phyloP scores from a whole-genome alignment of 2,888 invertebrate genomes.

The Criorhina ranunculi region DNA sequence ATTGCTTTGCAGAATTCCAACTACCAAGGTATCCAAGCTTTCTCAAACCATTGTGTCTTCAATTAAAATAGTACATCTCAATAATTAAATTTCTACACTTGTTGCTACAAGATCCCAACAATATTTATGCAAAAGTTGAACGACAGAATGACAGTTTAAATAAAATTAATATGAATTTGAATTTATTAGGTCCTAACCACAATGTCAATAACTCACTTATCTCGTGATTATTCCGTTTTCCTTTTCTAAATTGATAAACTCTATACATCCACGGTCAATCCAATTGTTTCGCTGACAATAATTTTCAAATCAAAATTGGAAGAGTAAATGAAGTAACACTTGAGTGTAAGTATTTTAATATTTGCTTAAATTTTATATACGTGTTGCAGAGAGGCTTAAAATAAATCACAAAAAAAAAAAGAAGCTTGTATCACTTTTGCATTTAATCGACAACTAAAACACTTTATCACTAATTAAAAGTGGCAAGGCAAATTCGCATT shows the following conservation, averaged over 20 bases:
- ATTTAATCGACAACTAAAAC: conserved; percentile 9
- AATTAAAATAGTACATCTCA: background rate
- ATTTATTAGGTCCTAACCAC: conserved; percentile 19
- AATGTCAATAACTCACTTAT: conserved; percentile 58
- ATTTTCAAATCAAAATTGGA: conserved; percentile 44
- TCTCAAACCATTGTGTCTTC: no score
- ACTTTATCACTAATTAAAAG: conserved; percentile 57
- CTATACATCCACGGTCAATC: conserved; percentile 69
- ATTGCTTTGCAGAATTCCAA: no score
- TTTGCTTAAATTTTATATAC: background rate
- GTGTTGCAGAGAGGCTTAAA: conserved; percentile 7
- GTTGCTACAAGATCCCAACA: background rate
- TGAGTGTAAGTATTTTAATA: conserved; percentile 32
- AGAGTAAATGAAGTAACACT: conserved; percentile 34
- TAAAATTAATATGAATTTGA: background rate
- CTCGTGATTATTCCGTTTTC: conserved; percentile 53
- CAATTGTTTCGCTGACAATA: conserved; percentile 67
- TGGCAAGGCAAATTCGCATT: conserved; percentile 22
- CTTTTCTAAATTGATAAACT: conserved; percentile 57
- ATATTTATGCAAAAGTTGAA: background rate
- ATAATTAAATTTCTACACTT: background rate
- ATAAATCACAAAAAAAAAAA: background rate
- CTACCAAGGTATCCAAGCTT: no score
- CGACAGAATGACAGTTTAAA: background rate
- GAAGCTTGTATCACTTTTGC: conserved; percentile 14